These are phyloP conservation scores for Myopa tessellatipennis DNA, from an alignment of 2,888 invertebrate species.

Conservation along the genomic window DNA sequence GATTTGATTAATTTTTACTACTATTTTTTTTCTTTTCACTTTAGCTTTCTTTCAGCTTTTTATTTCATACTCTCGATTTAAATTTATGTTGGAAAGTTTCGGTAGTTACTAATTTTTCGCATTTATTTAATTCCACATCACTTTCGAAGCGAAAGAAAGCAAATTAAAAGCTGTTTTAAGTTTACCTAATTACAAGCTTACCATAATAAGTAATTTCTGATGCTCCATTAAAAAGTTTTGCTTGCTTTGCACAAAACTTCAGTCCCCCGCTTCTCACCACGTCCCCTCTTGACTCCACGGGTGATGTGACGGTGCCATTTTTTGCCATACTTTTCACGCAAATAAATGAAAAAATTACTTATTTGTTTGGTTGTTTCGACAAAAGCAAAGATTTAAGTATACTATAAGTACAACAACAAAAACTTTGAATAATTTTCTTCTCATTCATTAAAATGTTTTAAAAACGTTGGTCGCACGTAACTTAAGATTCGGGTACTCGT, in stretches of 20 bases:
- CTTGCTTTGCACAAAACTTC: not conserved
- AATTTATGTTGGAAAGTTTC: no score
- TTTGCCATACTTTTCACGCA: not conserved
- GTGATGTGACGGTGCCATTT: no score
- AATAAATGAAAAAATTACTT: constrained; percentile 2
- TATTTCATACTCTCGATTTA: no score
- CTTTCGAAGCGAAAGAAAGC: not conserved
- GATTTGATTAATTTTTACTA: no score
- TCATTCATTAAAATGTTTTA: constrained; percentile 14
- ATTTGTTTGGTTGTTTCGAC: not conserved
- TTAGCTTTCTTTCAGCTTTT: no score
- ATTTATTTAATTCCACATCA: no score
- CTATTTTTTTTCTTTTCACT: no score
- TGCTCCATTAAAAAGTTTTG: constrained; percentile 6
- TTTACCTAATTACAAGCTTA: not conserved
- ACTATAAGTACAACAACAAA: not conserved
- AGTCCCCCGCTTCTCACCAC: not conserved
- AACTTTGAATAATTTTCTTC: constrained; percentile 30
- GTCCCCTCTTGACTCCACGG: not conserved
- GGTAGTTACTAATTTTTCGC: no score
- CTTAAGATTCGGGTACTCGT: not conserved
- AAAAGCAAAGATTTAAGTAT: not conserved
- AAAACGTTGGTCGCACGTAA: constrained; percentile 6
- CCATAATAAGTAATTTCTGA: not conserved
- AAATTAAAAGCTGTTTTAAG: not conserved